phyloP scores from a whole-genome alignment of 2,888 invertebrate genomes.

The Pheosia tremula region DNA sequence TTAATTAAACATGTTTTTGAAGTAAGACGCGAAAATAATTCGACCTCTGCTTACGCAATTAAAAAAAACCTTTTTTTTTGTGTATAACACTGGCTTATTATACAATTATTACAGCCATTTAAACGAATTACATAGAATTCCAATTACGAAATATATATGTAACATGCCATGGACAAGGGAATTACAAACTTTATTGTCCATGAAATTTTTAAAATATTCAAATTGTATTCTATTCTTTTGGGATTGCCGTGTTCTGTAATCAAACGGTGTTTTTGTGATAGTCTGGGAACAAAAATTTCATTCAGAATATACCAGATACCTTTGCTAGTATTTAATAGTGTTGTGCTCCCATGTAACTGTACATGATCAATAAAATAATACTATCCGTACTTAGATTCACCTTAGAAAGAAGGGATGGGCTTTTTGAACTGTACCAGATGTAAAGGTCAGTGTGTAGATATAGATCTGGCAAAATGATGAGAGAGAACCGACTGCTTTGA shows the following conservation, averaged over 20 bases:
- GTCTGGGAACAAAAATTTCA: slow-evolving; percentile 7
- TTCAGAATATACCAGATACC: neutral
- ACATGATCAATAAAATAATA: neutral
- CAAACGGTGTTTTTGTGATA: slow-evolving; percentile 25
- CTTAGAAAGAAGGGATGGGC: neutral
- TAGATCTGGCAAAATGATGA: slow-evolving; percentile 55
- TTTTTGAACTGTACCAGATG: slow-evolving; percentile 30
- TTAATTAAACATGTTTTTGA: neutral
- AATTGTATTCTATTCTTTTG: slow-evolving; percentile 30
- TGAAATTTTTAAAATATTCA: slow-evolving; percentile 33
- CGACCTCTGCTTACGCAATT: neutral
- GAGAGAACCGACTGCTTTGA: slow-evolving; percentile 47
- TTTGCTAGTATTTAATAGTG: neutral
- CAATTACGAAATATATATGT: slow-evolving; percentile 17
- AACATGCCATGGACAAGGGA: slow-evolving; percentile 24
- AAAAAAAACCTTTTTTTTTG: neutral
- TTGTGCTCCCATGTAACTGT: neutral
- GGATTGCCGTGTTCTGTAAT: slow-evolving; percentile 29
- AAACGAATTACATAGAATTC: slow-evolving; percentile 14
- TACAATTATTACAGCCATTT: neutral
- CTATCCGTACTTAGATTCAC: neutral
- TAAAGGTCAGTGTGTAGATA: slow-evolving; percentile 53
- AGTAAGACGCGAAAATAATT: neutral
- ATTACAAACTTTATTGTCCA: slow-evolving; percentile 33
- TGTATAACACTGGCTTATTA: neutral